Conservation (phyloP, 2,113 vertebrate genomes). For the Paratilapia polleni region DNA sequence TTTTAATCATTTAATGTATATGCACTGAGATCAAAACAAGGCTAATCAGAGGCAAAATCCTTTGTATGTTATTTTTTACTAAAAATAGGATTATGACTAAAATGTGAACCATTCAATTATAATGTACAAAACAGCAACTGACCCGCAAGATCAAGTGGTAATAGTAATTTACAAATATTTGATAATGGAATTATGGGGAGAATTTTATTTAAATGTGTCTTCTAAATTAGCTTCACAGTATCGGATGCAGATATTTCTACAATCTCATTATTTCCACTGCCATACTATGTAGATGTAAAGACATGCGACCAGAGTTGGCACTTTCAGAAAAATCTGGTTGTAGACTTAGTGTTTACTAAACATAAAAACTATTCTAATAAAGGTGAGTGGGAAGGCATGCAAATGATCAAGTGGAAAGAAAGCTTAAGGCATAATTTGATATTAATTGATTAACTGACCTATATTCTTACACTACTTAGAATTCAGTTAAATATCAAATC, state of each 20-base stretch:
- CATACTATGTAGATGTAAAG: not conserved
- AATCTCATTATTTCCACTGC: no score
- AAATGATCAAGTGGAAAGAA: not conserved
- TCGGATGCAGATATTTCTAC: no score
- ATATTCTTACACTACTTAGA: not conserved
- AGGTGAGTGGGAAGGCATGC: not conserved
- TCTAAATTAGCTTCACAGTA: not conserved
- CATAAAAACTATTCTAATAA: not conserved
- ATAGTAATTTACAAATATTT: not conserved
- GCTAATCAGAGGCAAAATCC: no score
- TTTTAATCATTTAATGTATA: not conserved
- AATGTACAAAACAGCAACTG: no score
- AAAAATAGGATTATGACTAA: no score
- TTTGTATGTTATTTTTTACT: no score
- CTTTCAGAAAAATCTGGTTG: not conserved
- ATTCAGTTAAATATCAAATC: conserved; percentile 1
- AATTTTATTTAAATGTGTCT: not conserved
- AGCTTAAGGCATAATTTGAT: not conserved
- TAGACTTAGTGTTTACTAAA: not conserved
- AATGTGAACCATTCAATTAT: not conserved
- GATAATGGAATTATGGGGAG: not conserved
- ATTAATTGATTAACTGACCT: not conserved
- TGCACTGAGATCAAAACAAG: not conserved
- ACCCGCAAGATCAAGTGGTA: no score
- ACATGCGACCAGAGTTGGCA: not conserved